Evolutionary conservation across 1,140 invertebrate species (phyloP), one percentile per base, ranked within the genome.

Genomic region (Magallana ariakensis): DNA sequence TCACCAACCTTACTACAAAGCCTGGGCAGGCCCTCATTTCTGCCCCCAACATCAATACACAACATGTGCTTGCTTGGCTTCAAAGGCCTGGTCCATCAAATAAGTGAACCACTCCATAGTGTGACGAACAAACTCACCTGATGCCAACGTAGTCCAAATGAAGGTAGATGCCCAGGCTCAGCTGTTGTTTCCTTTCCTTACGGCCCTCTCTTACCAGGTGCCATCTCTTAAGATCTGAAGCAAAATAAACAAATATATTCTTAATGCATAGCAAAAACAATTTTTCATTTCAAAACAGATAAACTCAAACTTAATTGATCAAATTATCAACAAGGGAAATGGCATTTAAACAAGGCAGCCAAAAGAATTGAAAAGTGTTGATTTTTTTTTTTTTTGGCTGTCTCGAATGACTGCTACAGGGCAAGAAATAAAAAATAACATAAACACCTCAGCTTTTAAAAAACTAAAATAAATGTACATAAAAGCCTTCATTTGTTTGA

Each of bases 1-100:
- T 75, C 66, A 75, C 26, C 66, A 75, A 75, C 66, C 66, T 75
- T 26, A 33, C 19, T 75, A 75, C 66, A 75, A 75, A 26, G 66
- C 66, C 66, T 3, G 5, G 66, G 66, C 33, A n/a, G 11, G n/a
- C 11, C 58, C 33, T 26, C 33, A 75, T 75, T 75, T 3, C 15
- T 75, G 66, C 22, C 22, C 66, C 13, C 13, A 46, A 75, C 66
- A 75, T 75, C 66, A 22, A 75, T 75, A 75, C 22, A 75, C 66
- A 75, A 75, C 66, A 75, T 33, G 33, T 75, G 66, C 66, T 26
- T 26, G 66, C 22, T 26, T 19, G 66, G 19, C 66, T 75, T 75
- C 22, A 75, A 33, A 75, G 22, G 33, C 19, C 13, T 33, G 66
- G 66, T 4, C 66, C 66, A 26, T 75, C 66, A 75, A 75, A 11